These are phyloP conservation scores for Parazoanthus swiftii DNA, from an alignment of 92 coral and sea anemone genomes.

Conservation along the genomic window DNA sequence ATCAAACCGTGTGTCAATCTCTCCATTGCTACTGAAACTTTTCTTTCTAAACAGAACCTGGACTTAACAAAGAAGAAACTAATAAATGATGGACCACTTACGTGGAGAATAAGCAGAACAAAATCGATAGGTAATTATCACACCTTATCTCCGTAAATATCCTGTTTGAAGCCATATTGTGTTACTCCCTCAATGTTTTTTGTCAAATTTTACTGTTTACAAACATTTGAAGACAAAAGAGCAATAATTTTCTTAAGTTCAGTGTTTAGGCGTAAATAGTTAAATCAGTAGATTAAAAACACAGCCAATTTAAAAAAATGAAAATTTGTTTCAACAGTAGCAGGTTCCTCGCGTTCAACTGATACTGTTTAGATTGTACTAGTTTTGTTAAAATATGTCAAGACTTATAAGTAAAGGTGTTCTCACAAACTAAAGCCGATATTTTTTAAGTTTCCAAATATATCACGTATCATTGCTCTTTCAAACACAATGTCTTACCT, in stretches of 20 bases:
- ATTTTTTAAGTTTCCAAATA: too few relatives aligned
- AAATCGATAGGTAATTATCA: constrained; percentile 80
- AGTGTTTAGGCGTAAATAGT: background rate
- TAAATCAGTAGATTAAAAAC: too few relatives aligned
- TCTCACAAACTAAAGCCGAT: too few relatives aligned
- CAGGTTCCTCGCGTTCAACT: too few relatives aligned
- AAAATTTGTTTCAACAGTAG: too few relatives aligned
- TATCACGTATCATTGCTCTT: too few relatives aligned
- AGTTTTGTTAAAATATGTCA: too few relatives aligned
- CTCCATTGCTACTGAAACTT: background rate
- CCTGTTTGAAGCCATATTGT: background rate
- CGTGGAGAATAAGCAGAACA: constrained; percentile 97
- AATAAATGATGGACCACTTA: constrained; percentile 90
- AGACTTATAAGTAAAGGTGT: too few relatives aligned
- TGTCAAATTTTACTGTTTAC: background rate
- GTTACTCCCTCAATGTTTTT: background rate
- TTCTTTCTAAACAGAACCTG: constrained; percentile 61
- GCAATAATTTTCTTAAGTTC: background rate
- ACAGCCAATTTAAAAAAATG: background rate
- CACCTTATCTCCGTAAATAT: background rate
- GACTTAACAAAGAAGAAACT: constrained; percentile 91
- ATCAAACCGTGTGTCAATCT: background rate
- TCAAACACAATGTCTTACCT: too few relatives aligned
- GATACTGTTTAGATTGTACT: too few relatives aligned
- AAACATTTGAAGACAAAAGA: background rate